These are phyloP conservation scores for Arenaria interpres DNA, from an alignment of 2,113 vertebrate species.

Conservation along the genomic window DNA sequence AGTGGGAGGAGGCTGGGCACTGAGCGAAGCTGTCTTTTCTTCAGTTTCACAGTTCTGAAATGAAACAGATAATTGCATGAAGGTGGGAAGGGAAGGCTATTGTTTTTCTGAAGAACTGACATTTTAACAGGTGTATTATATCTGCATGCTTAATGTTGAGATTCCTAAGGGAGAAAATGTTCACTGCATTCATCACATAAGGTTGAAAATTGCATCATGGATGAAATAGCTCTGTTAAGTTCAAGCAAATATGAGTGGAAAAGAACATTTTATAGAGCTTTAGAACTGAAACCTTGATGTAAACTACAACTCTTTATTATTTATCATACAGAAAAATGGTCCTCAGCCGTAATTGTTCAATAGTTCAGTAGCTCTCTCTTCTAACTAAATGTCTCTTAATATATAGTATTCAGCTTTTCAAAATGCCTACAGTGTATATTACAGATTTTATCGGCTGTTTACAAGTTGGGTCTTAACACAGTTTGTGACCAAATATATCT, in stretches of 20 bases:
- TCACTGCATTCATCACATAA: background rate
- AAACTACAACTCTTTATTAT: background rate
- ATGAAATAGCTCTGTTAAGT: background rate
- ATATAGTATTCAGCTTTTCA: background rate
- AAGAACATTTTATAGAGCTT: background rate
- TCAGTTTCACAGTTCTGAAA: background rate
- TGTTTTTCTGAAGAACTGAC: constrained; percentile 26
- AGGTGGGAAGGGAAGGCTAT: constrained; percentile 25
- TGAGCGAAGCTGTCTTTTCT: background rate
- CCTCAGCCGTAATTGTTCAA: background rate
- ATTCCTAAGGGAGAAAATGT: background rate
- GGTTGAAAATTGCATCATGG: background rate
- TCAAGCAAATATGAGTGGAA: background rate
- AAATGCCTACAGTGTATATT: background rate
- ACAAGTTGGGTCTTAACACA: background rate
- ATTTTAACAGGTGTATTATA: background rate
- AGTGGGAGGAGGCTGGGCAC: background rate
- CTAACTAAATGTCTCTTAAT: background rate
- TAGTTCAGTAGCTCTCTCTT: background rate
- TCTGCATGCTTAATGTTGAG: background rate
- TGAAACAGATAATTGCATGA: background rate
- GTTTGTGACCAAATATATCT: background rate
- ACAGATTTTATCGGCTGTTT: background rate
- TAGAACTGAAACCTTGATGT: background rate
- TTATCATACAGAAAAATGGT: background rate